A percentile compares a stretch with the other conserved stretches of the same genome.
Evolutionary conservation across 2,113 vertebrate genomes (phyloP).

Genomic region (Mesocricetus auratus): DNA sequence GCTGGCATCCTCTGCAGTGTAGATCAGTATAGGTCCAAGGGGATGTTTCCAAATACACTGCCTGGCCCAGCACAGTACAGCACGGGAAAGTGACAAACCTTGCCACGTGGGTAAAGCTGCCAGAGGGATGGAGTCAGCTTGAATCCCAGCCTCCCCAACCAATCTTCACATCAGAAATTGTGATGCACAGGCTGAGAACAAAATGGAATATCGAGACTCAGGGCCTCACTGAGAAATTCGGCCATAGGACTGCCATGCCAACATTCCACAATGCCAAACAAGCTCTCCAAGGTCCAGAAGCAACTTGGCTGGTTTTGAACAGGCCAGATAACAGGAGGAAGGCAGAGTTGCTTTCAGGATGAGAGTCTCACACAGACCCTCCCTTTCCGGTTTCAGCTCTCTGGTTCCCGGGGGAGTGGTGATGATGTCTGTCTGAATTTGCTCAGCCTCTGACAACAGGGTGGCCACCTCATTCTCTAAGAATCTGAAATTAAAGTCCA

Average conservation of each 20-base stretch:
- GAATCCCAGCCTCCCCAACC: slow-evolving; percentile 16
- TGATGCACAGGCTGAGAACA: slow-evolving; percentile 59
- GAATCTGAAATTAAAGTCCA: slow-evolving; percentile 68
- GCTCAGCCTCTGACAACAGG: slow-evolving; percentile 65
- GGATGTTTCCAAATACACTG: neutral
- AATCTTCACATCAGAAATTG: slow-evolving; percentile 65
- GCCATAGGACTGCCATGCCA: slow-evolving; percentile 65
- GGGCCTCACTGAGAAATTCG: slow-evolving; percentile 50
- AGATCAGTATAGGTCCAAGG: neutral
- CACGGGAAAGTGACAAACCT: neutral
- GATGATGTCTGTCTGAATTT: slow-evolving; percentile 72
- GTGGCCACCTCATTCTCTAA: slow-evolving; percentile 70
- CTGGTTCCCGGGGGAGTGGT: slow-evolving; percentile 43
- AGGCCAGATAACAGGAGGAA: neutral
- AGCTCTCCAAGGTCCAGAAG: slow-evolving; percentile 52
- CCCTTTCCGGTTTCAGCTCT: slow-evolving; percentile 58
- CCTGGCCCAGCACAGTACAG: neutral
- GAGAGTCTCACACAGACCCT: slow-evolving; percentile 46
- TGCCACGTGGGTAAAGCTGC: neutral
- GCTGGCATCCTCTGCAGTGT: neutral
- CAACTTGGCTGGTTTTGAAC: slow-evolving; percentile 60
- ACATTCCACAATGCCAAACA: slow-evolving; percentile 65
- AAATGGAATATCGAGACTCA: slow-evolving; percentile 61
- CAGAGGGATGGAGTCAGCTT: slow-evolving; percentile 11
- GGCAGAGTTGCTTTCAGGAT: slow-evolving; percentile 24